These are phyloP conservation scores for Drosophila sordidapex DNA, from an alignment of 2,888 invertebrate species.

Conservation along the genomic window DNA sequence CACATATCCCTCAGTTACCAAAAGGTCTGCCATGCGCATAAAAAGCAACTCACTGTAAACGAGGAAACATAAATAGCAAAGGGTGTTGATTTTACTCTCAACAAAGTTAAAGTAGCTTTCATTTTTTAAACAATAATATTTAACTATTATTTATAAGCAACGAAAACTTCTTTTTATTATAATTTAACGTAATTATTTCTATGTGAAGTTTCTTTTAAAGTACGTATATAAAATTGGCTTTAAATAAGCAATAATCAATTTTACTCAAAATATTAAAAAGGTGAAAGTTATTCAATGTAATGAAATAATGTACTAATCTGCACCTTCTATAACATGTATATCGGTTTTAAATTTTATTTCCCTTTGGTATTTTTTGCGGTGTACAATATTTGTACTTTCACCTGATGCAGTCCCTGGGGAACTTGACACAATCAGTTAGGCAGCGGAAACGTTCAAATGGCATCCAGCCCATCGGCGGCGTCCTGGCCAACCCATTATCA, in stretches of 20 bases:
- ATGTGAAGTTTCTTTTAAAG: accelerated
- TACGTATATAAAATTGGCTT: background rate
- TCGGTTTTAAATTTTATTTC: background rate
- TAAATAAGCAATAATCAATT: background rate
- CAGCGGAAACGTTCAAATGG: slow-evolving; percentile 88
- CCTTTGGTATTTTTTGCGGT: background rate
- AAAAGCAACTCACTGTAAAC: slow-evolving; percentile 87
- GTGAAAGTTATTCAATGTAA: background rate
- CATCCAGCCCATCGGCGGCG: slow-evolving; percentile 90
- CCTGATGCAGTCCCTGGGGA: slow-evolving; percentile 88
- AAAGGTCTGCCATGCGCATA: slow-evolving; percentile 87
- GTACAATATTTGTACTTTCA: slow-evolving; percentile 59
- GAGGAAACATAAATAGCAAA: background rate
- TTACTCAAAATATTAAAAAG: background rate
- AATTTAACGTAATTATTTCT: background rate
- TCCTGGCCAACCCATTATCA: slow-evolving; percentile 87
- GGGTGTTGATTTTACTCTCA: background rate
- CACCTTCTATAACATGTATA: background rate
- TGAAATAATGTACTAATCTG: background rate
- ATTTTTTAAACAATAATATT: background rate
- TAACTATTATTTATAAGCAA: background rate
- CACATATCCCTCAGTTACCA: slow-evolving; percentile 89
- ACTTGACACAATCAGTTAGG: slow-evolving; percentile 86
- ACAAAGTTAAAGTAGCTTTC: background rate
- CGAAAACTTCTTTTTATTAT: background rate